Percentiles rank a stretch among this genome's conserved stretches.
Conservation (phyloP, 2,113 vertebrate genomes). For the Callipepla squamata region DNA sequence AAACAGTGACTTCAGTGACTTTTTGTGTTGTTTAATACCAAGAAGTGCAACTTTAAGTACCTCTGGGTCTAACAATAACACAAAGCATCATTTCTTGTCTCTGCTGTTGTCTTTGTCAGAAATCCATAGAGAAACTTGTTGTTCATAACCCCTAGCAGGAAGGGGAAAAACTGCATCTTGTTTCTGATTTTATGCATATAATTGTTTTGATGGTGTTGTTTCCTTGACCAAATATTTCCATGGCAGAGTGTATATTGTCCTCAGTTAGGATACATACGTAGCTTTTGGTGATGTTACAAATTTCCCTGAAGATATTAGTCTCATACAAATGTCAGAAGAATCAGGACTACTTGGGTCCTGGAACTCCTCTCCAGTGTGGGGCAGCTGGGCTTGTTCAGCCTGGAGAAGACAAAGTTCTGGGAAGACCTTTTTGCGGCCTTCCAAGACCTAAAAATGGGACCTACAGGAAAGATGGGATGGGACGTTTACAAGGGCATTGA, state of each 20-base stretch:
- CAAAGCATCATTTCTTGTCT: background rate
- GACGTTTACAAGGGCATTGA: background rate
- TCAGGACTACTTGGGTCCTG: background rate
- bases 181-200: background rate
- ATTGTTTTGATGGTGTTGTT: background rate
- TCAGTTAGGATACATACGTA: background rate
- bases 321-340: background rate
- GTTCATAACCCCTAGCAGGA: background rate
- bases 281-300: background rate
- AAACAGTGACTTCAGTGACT: background rate
- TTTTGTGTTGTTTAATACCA: background rate
- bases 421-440: background rate
- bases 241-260: fast-evolving
- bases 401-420: background rate
- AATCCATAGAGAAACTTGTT: background rate
- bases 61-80: background rate
- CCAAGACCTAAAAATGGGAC: background rate
- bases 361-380: background rate
- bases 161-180: background rate
- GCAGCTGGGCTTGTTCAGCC: background rate
- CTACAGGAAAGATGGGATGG: background rate
- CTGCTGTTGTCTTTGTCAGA: background rate
- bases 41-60: background rate
- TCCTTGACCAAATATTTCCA: background rate
- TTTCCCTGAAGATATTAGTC: background rate